These are phyloP conservation scores for Merops nubicus DNA, from an alignment of 2,113 vertebrate species.

Conservation along the genomic window DNA sequence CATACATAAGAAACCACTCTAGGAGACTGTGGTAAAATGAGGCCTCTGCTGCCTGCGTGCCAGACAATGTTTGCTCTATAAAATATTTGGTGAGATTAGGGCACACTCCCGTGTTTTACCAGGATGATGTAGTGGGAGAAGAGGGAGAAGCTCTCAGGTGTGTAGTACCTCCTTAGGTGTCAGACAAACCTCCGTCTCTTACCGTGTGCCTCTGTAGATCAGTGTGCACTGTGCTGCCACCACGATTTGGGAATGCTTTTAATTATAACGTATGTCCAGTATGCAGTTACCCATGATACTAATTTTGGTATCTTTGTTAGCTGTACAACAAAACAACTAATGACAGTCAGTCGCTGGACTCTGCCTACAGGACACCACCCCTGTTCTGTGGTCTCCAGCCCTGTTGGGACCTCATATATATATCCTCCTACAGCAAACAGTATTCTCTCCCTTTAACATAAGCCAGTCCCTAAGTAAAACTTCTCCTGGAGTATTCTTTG, in stretches of 20 bases:
- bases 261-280: neutral
- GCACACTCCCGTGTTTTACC: neutral
- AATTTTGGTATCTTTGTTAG: neutral
- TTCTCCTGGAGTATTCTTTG: neutral
- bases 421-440: neutral
- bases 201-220: rapidly evolving
- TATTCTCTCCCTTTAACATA: neutral
- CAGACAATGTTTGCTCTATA: neutral
- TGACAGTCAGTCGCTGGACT: neutral
- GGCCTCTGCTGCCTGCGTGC: neutral
- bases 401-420: too few species aligned
- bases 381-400: neutral
- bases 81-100: neutral
- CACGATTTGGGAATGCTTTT: neutral
- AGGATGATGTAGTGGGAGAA: neutral
- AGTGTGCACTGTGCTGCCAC: rapidly evolving
- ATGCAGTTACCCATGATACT: neutral
- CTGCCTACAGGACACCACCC: neutral
- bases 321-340: neutral
- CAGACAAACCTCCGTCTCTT: neutral
- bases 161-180: neutral
- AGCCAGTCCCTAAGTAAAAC: neutral
- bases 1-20: neutral
- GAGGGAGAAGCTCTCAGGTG: neutral
- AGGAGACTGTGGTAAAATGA: neutral